These are phyloP conservation scores for Drosophila fungiperda DNA, from an alignment of 2,888 invertebrate species.

Conservation along the genomic window DNA sequence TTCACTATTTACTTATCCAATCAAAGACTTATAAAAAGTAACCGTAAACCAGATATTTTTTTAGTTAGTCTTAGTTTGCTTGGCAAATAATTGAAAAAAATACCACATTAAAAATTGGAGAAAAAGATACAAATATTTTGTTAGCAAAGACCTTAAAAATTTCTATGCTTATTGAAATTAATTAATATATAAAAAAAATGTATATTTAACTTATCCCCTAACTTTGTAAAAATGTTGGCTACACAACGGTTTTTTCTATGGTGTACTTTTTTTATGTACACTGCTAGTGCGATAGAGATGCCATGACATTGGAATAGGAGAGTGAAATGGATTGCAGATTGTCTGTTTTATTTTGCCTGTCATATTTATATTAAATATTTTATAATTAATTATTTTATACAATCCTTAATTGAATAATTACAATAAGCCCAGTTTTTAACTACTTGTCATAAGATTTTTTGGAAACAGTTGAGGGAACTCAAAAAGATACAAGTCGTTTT, in stretches of 20 bases:
- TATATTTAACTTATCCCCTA: too few species aligned
- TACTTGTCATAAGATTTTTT: background rate
- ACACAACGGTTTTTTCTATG: too few species aligned
- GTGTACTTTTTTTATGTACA: too few species aligned
- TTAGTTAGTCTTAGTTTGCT: background rate
- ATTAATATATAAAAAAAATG: too few species aligned
- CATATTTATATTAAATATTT: too few species aligned
- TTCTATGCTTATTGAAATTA: background rate
- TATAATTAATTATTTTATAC: background rate
- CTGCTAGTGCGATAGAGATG: too few species aligned
- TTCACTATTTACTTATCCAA: slow-evolving; percentile 15
- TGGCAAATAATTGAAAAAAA: background rate
- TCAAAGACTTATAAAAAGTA: slow-evolving; percentile 22
- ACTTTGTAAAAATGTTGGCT: too few species aligned
- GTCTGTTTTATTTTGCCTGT: too few species aligned
- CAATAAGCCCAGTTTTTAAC: background rate
- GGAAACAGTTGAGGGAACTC: too few species aligned
- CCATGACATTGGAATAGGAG: too few species aligned
- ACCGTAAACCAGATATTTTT: background rate
- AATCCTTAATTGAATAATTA: background rate
- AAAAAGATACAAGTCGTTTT: accelerated
- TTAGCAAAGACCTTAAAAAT: background rate
- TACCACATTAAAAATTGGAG: background rate
- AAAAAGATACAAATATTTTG: background rate
- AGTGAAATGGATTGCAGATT: too few species aligned